Evolutionary conservation across 2,888 invertebrate genomes (phyloP), one percentile per base, ranked within the genome.

Genomic region (Elysia crispata): DNA sequence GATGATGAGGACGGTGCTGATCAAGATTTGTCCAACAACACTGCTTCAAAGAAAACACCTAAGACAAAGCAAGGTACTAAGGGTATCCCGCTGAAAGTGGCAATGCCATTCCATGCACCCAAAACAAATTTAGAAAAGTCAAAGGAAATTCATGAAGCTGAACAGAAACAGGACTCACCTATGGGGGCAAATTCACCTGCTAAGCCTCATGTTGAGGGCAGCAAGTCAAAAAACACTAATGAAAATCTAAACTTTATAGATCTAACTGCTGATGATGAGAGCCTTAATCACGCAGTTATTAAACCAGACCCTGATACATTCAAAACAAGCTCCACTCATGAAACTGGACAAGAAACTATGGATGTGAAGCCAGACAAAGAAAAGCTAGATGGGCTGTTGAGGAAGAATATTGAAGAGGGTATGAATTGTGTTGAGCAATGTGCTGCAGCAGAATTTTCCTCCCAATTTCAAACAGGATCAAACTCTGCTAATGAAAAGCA

Each of bases 1-100:
- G 73, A 57, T 67, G 66, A 49, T n/a, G 77, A 81, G 28, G 74
- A 74, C 28, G 81, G 67, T 54, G 78, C 72, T 31, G 73, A 64
- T 23, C 60, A 60, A 0, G 11, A 23, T 25, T 41, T 41, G 11
- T 11, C 41, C 11, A 41, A 41, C 41, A 41, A 3, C 41, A 41
- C 41, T 41, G 41, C 11, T 41, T 6, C 41, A 25, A 25, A 25
- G 60, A 60, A 60, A 60, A 60, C 60, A 60, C n/a, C 25, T 13
- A 23, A 23, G 60, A 49, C 75, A 33, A n/a, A 30, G 1, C 25
- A 23, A 1, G 25, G 25, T 28, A 23, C 18, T 13, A 11, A 49
- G 11, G 11, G 50, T 28, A 20, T 1, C 49, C 54, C 49, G 49
- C 25, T 49, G 50, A 50, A 0, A 49, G 28, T 50, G 49, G 72